A percentile compares a stretch with the other conserved stretches of the same genome.
Evolutionary conservation across 2,888 invertebrate species (phyloP).

Genomic region (Protodeltote pygarga): DNA sequence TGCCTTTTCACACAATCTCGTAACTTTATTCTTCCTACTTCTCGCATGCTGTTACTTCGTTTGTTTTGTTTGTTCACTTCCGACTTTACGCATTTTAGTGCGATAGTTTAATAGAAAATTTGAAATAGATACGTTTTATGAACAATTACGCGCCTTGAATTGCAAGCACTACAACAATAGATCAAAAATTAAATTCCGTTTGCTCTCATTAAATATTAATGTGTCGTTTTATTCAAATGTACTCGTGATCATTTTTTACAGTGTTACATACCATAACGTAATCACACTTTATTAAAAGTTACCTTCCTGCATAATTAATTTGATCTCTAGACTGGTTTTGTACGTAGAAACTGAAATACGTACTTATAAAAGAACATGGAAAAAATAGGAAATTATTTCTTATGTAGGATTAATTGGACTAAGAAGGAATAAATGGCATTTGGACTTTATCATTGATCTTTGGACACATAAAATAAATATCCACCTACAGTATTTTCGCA

Average conservation of each 20-base stretch:
- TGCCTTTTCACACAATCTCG: constrained; percentile 77
- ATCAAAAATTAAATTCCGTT: constrained; percentile 24
- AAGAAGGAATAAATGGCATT: neutral
- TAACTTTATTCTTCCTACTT: constrained; percentile 73
- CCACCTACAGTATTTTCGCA: neutral
- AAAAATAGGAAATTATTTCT: too few relatives aligned
- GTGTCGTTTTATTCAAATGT: constrained; percentile 31
- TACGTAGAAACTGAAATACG: too few relatives aligned
- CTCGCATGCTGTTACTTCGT: constrained; percentile 55
- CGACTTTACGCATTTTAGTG: constrained; percentile 46
- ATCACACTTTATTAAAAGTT: neutral
- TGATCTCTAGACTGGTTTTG: neutral
- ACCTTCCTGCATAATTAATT: constrained; percentile 20
- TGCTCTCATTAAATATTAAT: constrained; percentile 29
- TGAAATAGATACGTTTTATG: constrained; percentile 2
- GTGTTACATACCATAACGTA: neutral
- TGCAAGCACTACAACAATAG: constrained; percentile 22
- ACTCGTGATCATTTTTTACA: constrained; percentile 31
- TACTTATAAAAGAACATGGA: too few relatives aligned
- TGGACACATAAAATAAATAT: neutral
- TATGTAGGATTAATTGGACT: neutral
- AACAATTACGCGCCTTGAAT: constrained; percentile 17
- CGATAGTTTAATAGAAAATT: neutral
- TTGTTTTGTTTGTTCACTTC: constrained; percentile 62
- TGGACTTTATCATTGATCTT: neutral